A percentile compares a stretch with the other conserved stretches of the same genome.
phyloP scores from a whole-genome alignment of 2,888 invertebrate species.

The Scelioninae gen. 1 region DNA sequence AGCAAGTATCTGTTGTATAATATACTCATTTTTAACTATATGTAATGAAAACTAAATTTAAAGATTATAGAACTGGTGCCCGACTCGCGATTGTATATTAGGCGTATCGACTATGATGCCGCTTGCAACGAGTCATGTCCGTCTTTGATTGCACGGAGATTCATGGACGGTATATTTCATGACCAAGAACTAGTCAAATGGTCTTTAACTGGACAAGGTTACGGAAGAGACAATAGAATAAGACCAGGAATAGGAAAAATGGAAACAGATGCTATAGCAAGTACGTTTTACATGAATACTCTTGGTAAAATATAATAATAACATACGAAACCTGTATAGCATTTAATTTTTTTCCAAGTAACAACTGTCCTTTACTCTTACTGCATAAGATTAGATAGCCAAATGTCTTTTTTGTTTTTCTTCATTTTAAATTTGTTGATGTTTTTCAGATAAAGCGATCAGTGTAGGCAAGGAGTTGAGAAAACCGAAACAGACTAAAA shows the following conservation, averaged over 20 bases:
- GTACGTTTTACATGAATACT: not conserved
- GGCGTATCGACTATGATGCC: not conserved
- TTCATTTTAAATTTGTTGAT: no score
- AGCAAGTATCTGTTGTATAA: no score
- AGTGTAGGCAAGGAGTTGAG: not conserved
- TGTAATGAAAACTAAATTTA: no score
- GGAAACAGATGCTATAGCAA: slow-evolving; percentile 4
- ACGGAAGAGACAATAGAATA: not conserved
- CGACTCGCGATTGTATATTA: not conserved
- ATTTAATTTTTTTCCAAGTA: no score
- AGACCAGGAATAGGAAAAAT: not conserved
- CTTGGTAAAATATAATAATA: no score
- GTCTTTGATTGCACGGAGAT: not conserved
- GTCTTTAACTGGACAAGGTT: slow-evolving; percentile 19
- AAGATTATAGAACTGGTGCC: no score
- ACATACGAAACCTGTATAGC: no score
- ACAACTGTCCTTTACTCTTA: no score
- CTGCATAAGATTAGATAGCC: no score
- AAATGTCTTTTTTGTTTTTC: no score
- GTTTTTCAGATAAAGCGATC: slow-evolving; percentile 6
- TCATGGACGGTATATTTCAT: slow-evolving; percentile 15
- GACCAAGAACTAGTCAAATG: not conserved
- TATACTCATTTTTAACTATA: no score
- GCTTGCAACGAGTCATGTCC: slow-evolving; percentile 1
- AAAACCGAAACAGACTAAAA: not conserved